Percentiles rank a stretch among this genome's conserved stretches.
phyloP scores from a whole-genome alignment of 2,797 vertebrate genomes.

The Bradypodion ventrale region DNA sequence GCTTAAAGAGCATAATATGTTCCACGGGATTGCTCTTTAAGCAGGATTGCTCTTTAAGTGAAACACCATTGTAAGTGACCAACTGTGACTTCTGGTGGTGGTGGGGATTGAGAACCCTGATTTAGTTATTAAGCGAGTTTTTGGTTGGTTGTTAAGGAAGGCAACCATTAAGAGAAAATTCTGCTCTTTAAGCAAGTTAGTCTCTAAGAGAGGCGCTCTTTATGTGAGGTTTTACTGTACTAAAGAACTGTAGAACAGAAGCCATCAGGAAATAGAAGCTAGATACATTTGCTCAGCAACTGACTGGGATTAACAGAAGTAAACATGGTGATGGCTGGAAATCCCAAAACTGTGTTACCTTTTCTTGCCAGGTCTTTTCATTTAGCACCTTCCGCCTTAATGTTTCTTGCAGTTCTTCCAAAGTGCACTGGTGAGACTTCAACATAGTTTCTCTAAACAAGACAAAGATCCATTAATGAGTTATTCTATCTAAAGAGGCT shows the following conservation, averaged over 20 bases:
- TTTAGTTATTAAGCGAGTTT: too few species aligned
- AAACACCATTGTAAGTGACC: too few species aligned
- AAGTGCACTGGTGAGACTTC: slow-evolving; percentile 77
- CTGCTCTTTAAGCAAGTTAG: too few species aligned
- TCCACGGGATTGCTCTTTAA: too few species aligned
- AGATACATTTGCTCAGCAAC: slow-evolving; percentile 8
- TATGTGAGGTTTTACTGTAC: too few species aligned
- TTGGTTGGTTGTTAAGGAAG: too few species aligned
- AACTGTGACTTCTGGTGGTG: too few species aligned
- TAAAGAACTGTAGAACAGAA: slow-evolving; percentile 10
- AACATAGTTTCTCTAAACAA: slow-evolving; percentile 79
- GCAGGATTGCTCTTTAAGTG: too few species aligned
- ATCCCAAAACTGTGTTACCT: slow-evolving; percentile 71
- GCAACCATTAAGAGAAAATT: too few species aligned
- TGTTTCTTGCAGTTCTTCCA: slow-evolving; percentile 79
- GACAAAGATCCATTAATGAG: slow-evolving; percentile 44
- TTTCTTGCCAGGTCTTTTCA: slow-evolving; percentile 76
- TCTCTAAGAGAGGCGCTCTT: too few species aligned
- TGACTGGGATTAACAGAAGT: not conserved
- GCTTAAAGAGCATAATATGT: too few species aligned
- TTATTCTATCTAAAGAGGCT: not conserved
- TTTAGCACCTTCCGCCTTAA: slow-evolving; percentile 71
- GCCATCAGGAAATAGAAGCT: slow-evolving; percentile 4
- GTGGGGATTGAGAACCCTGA: too few species aligned
- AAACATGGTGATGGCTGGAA: slow-evolving; percentile 16